Conservation (phyloP, 2,113 vertebrate genomes). For the Mungos mungo region DNA sequence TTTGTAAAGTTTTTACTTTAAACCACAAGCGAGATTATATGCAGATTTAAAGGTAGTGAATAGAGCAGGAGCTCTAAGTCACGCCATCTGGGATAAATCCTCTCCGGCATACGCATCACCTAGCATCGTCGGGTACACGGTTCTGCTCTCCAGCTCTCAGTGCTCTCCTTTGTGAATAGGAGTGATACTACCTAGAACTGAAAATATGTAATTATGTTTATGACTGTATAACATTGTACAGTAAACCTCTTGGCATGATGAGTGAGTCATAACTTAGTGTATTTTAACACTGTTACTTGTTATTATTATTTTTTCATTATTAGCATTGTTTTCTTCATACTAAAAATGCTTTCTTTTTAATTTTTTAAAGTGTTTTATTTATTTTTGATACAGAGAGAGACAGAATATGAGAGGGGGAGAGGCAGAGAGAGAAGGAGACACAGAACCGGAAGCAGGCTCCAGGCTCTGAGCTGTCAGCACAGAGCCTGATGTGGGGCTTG, state of each 20-base stretch:
- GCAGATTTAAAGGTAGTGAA: background rate
- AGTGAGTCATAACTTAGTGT: background rate
- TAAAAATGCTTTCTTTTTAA: background rate
- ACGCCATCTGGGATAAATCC: background rate
- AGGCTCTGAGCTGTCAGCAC: no score
- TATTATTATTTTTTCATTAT: background rate
- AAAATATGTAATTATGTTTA: background rate
- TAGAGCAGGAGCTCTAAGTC: background rate
- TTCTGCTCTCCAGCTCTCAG: background rate
- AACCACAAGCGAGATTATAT: background rate
- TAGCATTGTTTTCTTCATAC: background rate
- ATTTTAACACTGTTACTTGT: background rate
- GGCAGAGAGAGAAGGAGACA: no score
- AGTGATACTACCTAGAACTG: background rate
- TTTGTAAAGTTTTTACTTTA: background rate
- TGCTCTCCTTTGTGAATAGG: background rate
- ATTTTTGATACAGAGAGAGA: no score
- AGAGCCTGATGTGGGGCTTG: no score
- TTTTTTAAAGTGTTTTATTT: no score
- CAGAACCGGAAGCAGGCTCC: no score
- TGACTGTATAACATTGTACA: background rate
- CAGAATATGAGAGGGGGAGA: no score
- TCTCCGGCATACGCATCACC: accelerated
- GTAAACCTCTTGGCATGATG: background rate
- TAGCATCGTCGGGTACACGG: accelerated